Evolutionary conservation across 2,797 vertebrate genomes (phyloP), one percentile per base, ranked within the genome.

Genomic region (Artibeus lituratus): DNA sequence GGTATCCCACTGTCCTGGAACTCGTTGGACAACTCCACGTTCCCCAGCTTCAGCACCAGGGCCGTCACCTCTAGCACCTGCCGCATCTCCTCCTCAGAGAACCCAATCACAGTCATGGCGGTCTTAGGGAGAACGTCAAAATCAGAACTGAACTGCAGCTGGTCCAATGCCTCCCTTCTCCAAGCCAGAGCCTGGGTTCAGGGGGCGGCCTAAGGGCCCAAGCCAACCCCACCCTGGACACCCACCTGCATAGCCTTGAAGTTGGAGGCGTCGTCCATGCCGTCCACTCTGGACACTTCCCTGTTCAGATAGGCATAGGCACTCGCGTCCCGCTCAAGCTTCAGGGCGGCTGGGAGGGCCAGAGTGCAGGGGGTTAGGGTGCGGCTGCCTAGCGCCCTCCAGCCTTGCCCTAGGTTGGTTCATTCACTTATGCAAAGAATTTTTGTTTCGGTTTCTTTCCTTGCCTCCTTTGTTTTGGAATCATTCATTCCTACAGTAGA

Each of bases 41-140:
- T 98, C 35, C 99, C 99, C 94, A 99, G 87, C 92, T 99, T 99
- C 94, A 99, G 98, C 92, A 99, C 98, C 80, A 99, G 91, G 1
- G 99, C 98, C 0, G 97, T 97, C 96, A 98, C 98, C 94, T 99
- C 98, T 82, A 99, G 95, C 87, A 99, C 97, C 21, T 97, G 96
- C 0, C 8, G 96, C 92, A 98, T 97, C 91, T 99, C 99, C 0
- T 92, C 44, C 0, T 98, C 67, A 0, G 98, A 98, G 97, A 99
- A 98, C 57, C 99, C 99, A 3, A 99, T 99, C 95, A 98, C 91
- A 24, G 51, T 74, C 99, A 99, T 99, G 47, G 99, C 99, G 8
- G 94, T 97, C 99, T 99, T 94, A 11, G 0, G 10, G 35, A 74
- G 7, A 19, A 4, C 18, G 51, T 59, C 65, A 80, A 90, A 81